A percentile compares a stretch with the other conserved stretches of the same genome.
These are phyloP conservation scores for Nycticorax nycticorax DNA, from an alignment of 2,113 vertebrate genomes.

Conservation along the genomic window DNA sequence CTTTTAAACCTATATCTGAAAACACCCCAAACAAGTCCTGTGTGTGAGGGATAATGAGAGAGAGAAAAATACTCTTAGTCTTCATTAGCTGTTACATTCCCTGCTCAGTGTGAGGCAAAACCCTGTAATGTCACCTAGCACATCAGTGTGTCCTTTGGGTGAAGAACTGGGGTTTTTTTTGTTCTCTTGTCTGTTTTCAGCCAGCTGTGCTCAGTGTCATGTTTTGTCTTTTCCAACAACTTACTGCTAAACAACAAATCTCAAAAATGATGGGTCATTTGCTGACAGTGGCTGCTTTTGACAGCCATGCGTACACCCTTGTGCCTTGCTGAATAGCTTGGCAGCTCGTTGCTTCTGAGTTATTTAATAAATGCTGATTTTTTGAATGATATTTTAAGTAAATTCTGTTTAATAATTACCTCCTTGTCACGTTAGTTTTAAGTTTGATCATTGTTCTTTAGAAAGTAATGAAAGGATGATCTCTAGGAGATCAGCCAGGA, in stretches of 20 bases:
- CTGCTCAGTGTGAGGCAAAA: neutral
- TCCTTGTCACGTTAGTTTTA: neutral
- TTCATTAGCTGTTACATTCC: neutral
- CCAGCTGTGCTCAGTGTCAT: neutral
- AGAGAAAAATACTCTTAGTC: neutral
- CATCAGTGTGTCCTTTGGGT: neutral
- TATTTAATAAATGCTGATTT: neutral
- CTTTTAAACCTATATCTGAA: neutral
- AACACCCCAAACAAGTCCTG: rapidly evolving
- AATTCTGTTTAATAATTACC: neutral
- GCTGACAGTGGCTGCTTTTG: neutral
- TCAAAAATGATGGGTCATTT: neutral
- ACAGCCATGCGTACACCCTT: neutral
- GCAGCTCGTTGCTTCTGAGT: neutral
- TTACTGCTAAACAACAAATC: neutral
- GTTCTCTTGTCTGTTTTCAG: neutral
- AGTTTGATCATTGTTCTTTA: neutral
- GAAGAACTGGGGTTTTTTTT: neutral
- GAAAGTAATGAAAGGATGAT: neutral
- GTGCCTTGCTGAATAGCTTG: neutral
- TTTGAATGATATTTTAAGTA: neutral
- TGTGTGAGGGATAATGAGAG: neutral
- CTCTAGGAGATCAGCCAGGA: neutral
- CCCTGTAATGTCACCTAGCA: neutral
- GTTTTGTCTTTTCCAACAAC: neutral